Evolutionary conservation across 2,888 invertebrate species (phyloP).

Genomic region (Dromius quadrimaculatus): DNA sequence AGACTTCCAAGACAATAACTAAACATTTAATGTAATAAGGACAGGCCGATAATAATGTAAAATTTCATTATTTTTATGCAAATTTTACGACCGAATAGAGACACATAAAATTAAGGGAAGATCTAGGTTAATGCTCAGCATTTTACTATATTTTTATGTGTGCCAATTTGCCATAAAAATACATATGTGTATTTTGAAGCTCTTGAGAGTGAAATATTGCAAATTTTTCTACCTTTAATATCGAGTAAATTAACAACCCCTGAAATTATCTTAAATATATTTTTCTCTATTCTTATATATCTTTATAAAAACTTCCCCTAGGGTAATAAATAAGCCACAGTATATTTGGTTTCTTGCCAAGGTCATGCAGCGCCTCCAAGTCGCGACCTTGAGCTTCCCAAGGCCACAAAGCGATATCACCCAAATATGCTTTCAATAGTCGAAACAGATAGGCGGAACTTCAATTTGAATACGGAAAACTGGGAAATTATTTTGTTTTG

Average conservation of each 20-base stretch:
- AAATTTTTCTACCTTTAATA: not conserved
- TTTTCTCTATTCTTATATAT: too few species aligned
- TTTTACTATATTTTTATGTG: not conserved
- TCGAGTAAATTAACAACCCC: too few species aligned
- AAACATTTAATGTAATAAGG: too few species aligned
- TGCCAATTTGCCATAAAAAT: not conserved
- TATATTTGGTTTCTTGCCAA: not conserved
- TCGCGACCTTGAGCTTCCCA: not conserved
- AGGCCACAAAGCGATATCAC: not conserved
- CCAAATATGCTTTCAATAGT: not conserved
- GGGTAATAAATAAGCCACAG: not conserved
- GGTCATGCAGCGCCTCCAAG: not conserved
- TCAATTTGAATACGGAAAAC: not conserved
- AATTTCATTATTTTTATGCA: slow-evolving; percentile 19
- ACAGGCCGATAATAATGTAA: not conserved
- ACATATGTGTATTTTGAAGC: not conserved
- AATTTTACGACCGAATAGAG: slow-evolving; percentile 7
- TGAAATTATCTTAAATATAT: too few species aligned
- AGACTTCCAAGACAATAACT: too few species aligned
- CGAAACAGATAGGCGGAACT: not conserved
- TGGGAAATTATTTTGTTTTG: not conserved
- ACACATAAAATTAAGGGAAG: not conserved
- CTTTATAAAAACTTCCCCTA: not conserved
- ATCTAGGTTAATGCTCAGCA: slow-evolving; percentile 1
- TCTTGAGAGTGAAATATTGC: not conserved